These are phyloP conservation scores for Macroramphosus scolopax DNA, from an alignment of 2,797 vertebrate genomes.

Conservation along the genomic window DNA sequence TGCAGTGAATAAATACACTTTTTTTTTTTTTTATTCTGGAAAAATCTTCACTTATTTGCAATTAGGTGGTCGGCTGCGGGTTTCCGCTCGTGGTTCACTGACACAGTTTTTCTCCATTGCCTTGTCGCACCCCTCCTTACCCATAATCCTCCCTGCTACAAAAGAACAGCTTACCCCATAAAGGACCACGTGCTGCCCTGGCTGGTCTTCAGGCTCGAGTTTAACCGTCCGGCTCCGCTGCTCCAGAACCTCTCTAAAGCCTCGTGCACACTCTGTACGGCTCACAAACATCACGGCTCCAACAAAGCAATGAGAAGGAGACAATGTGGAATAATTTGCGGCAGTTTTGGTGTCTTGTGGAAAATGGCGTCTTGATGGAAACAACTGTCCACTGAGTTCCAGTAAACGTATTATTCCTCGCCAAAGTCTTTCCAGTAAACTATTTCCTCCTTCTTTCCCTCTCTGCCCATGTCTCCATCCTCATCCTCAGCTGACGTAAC, in stretches of 20 bases:
- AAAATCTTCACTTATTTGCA: slow-evolving; percentile 10
- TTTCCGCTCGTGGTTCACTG: slow-evolving; percentile 63
- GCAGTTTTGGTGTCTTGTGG: slow-evolving; percentile 28
- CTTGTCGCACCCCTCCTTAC: slow-evolving; percentile 68
- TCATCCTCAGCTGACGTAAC: slow-evolving; percentile 63
- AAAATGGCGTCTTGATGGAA: slow-evolving; percentile 43
- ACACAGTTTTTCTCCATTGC: slow-evolving; percentile 55
- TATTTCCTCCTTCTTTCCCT: slow-evolving; percentile 39
- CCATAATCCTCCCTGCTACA: slow-evolving; percentile 65
- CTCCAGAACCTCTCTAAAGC: slow-evolving; percentile 52
- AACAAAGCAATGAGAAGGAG: slow-evolving; percentile 20
- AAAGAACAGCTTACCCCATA: slow-evolving; percentile 60
- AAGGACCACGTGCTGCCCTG: slow-evolving; percentile 48
- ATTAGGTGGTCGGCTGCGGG: slow-evolving; percentile 17
- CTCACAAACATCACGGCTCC: slow-evolving; percentile 38
- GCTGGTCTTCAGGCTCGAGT: slow-evolving; percentile 50
- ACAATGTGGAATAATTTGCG: slow-evolving; percentile 29
- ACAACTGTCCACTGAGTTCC: slow-evolving; percentile 63
- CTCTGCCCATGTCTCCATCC: slow-evolving; percentile 34
- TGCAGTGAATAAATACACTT: not conserved
- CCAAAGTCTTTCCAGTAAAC: slow-evolving; percentile 70
- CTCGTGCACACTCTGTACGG: slow-evolving; percentile 30
- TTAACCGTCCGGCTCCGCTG: slow-evolving; percentile 58
- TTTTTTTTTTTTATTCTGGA: slow-evolving; percentile 21
- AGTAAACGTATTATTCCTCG: slow-evolving; percentile 53